Percentiles rank a stretch among this genome's conserved stretches.
Evolutionary conservation across 2,888 invertebrate genomes (phyloP).

Genomic region (Agrotis segetum): DNA sequence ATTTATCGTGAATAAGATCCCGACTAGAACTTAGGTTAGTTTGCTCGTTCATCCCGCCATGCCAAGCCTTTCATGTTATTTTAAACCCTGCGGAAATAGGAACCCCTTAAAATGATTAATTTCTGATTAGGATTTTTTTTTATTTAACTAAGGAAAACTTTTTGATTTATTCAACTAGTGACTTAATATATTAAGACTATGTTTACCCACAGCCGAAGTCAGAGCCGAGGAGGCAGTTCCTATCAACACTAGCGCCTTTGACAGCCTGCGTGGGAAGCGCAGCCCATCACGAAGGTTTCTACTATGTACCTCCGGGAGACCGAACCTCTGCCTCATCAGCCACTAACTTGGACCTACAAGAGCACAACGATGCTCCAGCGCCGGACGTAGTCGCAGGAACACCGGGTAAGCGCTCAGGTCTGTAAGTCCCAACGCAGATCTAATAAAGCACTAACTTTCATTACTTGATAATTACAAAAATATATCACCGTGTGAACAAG

Average conservation of each 20-base stretch:
- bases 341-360: constrained; percentile 92
- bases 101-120: no score
- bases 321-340: constrained; percentile 91
- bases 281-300: constrained; percentile 87
- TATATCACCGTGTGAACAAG: neutral
- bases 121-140: no score
- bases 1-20: no score
- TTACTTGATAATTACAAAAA: neutral
- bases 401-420: constrained; percentile 83
- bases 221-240: constrained; percentile 94
- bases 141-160: no score
- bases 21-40: no score
- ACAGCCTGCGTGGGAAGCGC: constrained; percentile 94
- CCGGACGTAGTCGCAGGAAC: constrained; percentile 96
- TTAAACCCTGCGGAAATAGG: no score
- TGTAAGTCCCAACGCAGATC: constrained; percentile 31
- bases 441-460: neutral
- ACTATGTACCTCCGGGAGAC: constrained; percentile 91
- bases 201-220: constrained; percentile 80
- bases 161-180: neutral
- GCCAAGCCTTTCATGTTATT: no score
- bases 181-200: neutral
- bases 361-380: constrained; percentile 90
- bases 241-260: constrained; percentile 94
- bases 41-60: no score